Conservation (phyloP, 2,888 invertebrate species). For the Lochmaea capreae region DNA sequence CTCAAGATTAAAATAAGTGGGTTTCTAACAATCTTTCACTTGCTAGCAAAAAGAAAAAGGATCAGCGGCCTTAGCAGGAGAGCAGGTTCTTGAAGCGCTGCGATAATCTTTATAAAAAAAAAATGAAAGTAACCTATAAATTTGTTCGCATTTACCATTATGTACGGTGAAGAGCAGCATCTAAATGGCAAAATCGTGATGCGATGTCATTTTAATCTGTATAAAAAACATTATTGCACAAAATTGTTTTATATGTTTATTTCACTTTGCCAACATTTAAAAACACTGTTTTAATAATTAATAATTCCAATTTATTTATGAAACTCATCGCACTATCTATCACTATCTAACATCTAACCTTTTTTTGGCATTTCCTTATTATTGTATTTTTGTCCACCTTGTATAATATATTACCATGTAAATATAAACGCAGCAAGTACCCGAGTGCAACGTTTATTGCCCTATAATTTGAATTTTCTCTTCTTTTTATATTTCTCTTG, state of each 20-base stretch:
- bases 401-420: slow-evolving; percentile 1
- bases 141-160: slow-evolving; percentile 2
- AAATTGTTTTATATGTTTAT: neutral
- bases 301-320: no score
- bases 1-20: slow-evolving; percentile 10
- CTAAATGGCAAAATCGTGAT: slow-evolving; percentile 10
- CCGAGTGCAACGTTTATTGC: slow-evolving; percentile 32
- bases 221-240: neutral
- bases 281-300: no score
- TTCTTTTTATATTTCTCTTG: neutral
- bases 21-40: slow-evolving; percentile 2
- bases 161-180: neutral
- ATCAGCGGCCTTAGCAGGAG: slow-evolving; percentile 2
- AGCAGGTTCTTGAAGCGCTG: slow-evolving; percentile 2
- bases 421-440: neutral
- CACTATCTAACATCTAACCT: no score
- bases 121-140: slow-evolving; percentile 5
- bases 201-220: neutral
- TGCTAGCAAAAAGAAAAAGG: neutral
- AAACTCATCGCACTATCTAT: no score
- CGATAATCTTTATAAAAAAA: neutral
- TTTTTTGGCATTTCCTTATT: neutral
- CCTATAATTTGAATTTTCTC: slow-evolving; percentile 23
- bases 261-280: neutral
- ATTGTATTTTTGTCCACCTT: neutral